Evolutionary conservation across 2,888 invertebrate genomes (phyloP).

Genomic region (Hoplodrina ambigua): DNA sequence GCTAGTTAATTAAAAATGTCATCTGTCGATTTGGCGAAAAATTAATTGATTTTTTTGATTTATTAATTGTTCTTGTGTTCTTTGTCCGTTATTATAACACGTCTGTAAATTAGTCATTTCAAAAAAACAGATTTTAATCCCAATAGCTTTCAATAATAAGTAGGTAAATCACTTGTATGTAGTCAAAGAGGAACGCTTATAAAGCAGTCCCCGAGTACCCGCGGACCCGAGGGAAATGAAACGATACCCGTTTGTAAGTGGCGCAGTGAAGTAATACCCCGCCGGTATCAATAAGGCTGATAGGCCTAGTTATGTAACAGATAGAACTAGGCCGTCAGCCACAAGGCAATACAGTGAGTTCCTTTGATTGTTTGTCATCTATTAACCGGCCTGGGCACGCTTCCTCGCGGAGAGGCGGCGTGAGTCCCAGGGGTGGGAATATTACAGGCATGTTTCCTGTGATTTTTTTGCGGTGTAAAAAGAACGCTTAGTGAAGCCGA

Average conservation of each 20-base stretch:
- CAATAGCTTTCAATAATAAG: too few species aligned
- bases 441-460: not conserved
- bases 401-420: too few species aligned
- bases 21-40: too few species aligned
- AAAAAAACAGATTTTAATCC: not conserved
- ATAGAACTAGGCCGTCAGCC: not conserved
- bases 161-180: not conserved
- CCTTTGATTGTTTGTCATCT: conserved; percentile 13
- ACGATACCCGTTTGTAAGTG: conserved; percentile 9
- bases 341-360: not conserved
- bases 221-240: conserved; percentile 5
- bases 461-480: not conserved
- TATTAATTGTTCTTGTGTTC: too few species aligned
- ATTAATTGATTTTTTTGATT: too few species aligned
- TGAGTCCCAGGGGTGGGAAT: not conserved
- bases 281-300: conserved; percentile 9
- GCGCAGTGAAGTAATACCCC: not conserved
- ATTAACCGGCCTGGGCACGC: not conserved
- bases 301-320: not conserved
- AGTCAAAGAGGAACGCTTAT: not conserved
- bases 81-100: too few species aligned
- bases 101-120: not conserved
- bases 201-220: not conserved
- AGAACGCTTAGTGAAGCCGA: too few species aligned
- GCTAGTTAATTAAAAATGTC: too few species aligned